Percentiles rank a stretch among this genome's conserved stretches.
Evolutionary conservation across 2,888 invertebrate genomes (phyloP).

Genomic region (Rhagonycha fulva): DNA sequence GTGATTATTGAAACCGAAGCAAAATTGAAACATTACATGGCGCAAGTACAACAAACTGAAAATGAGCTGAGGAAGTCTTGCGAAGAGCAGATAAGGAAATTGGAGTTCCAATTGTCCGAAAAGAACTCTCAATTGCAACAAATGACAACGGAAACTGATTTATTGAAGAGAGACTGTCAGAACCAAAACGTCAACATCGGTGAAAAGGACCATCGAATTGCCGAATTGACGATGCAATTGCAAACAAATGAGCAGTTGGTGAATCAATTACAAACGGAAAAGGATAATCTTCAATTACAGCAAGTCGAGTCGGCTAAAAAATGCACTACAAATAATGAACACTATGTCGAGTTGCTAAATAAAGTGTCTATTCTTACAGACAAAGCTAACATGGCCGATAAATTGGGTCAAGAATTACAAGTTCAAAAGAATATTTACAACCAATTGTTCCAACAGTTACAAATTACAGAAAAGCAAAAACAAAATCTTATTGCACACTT

Average conservation of each 20-base stretch:
- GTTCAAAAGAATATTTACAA: slow-evolving; percentile 32
- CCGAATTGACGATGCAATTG: slow-evolving; percentile 38
- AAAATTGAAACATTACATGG: slow-evolving; percentile 55
- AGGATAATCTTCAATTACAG: slow-evolving; percentile 41
- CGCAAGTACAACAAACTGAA: slow-evolving; percentile 42
- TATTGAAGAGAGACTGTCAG: slow-evolving; percentile 40
- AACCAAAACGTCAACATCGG: slow-evolving; percentile 36
- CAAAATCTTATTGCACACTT: slow-evolving; percentile 51
- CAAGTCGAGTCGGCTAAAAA: slow-evolving; percentile 19
- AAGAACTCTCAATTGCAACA: slow-evolving; percentile 36
- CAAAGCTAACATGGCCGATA: slow-evolving; percentile 32
- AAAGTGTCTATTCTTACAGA: slow-evolving; percentile 29
- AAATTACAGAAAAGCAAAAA: slow-evolving; percentile 44
- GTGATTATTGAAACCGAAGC: slow-evolving; percentile 33
- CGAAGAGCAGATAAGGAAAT: slow-evolving; percentile 32
- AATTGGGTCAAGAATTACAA: slow-evolving; percentile 31
- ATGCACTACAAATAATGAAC: slow-evolving; percentile 14
- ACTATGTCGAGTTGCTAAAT: slow-evolving; percentile 31
- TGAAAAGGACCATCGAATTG: slow-evolving; percentile 42
- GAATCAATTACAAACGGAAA: slow-evolving; percentile 47
- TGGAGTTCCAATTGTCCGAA: slow-evolving; percentile 50
- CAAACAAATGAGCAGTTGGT: slow-evolving; percentile 43
- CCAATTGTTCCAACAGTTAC: slow-evolving; percentile 34
- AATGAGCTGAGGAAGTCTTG: slow-evolving; percentile 14
- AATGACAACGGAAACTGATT: slow-evolving; percentile 41